Conservation (phyloP, 2,113 vertebrate species). For the Crotalus viridis region DNA sequence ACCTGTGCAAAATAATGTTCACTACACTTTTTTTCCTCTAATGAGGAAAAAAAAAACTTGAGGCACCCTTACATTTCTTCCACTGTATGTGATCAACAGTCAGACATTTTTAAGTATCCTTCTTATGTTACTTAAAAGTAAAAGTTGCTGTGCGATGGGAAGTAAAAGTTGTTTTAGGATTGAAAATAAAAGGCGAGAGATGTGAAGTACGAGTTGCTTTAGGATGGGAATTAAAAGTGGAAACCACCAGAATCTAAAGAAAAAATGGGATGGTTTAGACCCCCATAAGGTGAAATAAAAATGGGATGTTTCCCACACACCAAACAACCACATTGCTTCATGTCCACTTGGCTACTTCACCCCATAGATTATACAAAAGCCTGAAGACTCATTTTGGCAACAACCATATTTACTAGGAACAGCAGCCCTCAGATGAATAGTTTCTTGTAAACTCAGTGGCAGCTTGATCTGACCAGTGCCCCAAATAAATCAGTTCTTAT, state of each 20-base stretch:
- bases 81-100: constrained; percentile 31
- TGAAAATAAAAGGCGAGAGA: too few species aligned
- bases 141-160: not conserved
- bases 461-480: constrained; percentile 79
- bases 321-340: constrained; percentile 74
- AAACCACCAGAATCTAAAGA: constrained; percentile 29
- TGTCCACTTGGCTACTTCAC: constrained; percentile 65
- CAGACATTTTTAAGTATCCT: constrained; percentile 43
- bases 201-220: too few species aligned
- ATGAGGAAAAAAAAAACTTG: constrained; percentile 4
- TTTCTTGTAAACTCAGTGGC: constrained; percentile 84
- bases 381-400: constrained; percentile 79
- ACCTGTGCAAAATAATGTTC: not conserved
- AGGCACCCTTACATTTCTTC: constrained; percentile 4
- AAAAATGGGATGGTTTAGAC: constrained; percentile 57
- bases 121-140: constrained; percentile 8
- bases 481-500: constrained; percentile 86
- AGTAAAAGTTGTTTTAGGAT: not conserved
- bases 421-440: constrained; percentile 82
- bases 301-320: constrained; percentile 67
- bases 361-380: constrained; percentile 68
- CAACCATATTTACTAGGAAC: constrained; percentile 77
- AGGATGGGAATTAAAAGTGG: not conserved
- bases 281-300: constrained; percentile 63
- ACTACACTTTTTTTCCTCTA: not conserved